Conservation (phyloP, 2,888 invertebrate genomes). For the Nebria salina region DNA sequence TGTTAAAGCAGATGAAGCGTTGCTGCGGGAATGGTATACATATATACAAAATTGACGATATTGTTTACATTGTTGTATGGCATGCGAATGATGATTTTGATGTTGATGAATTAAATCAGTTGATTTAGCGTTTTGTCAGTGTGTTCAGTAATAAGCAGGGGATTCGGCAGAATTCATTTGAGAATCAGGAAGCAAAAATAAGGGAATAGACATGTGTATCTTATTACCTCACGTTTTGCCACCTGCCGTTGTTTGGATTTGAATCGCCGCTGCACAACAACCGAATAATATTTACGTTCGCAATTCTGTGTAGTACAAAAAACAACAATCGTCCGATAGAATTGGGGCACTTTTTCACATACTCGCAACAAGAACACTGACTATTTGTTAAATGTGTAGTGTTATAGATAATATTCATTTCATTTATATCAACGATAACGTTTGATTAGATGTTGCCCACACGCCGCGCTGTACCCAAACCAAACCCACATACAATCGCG, state of each 20-base stretch:
- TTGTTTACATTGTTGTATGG: conserved; percentile 19
- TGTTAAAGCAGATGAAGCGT: not conserved
- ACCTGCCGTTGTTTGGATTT: conserved; percentile 58
- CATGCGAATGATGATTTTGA: not conserved
- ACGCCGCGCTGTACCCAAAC: conserved; percentile 60
- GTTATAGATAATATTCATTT: conserved; percentile 59
- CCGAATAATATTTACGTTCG: conserved; percentile 14
- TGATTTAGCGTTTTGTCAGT: conserved; percentile 14
- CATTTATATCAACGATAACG: conserved; percentile 56
- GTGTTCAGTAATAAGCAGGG: conserved; percentile 32
- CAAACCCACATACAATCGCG: conserved; percentile 58
- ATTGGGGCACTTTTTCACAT: conserved; percentile 56
- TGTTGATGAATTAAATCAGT: not conserved
- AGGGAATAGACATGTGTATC: conserved; percentile 48
- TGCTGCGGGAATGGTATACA: not conserved
- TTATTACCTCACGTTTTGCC: conserved; percentile 60
- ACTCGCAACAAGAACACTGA: conserved; percentile 55
- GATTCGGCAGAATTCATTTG: conserved; percentile 13
- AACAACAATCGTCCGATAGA: conserved; percentile 53
- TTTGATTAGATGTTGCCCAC: conserved; percentile 54
- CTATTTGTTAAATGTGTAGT: conserved; percentile 55
- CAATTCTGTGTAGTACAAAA: not conserved
- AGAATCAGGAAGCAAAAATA: conserved; percentile 15
- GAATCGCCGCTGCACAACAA: conserved; percentile 54
- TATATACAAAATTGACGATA: not conserved